A percentile compares a stretch with the other conserved stretches of the same genome.
Evolutionary conservation across 2,888 invertebrate genomes (phyloP).

Genomic region (Leptopterna dolabrata): DNA sequence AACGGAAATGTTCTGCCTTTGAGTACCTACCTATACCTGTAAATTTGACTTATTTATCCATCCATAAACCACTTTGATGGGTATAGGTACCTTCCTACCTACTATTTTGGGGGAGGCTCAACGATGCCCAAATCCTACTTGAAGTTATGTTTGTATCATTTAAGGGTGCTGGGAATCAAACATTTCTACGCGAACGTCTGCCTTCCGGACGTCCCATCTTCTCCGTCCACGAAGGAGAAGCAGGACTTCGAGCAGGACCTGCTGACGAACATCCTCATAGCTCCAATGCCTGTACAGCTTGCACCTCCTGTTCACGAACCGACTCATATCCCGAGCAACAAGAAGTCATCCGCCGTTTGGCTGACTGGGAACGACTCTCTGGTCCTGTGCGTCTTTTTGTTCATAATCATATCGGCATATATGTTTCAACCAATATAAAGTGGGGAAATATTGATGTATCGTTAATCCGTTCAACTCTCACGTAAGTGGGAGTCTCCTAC

Average conservation of each 20-base stretch:
- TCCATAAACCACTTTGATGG: too few species aligned
- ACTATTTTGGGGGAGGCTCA: too few species aligned
- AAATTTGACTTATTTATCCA: too few species aligned
- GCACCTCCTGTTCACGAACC: not conserved
- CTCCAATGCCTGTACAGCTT: not conserved
- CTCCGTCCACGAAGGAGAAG: not conserved
- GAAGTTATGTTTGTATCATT: too few species aligned
- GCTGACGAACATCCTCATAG: not conserved
- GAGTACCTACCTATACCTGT: too few species aligned
- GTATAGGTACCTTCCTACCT: too few species aligned
- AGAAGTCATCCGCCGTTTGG: not conserved
- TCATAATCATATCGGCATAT: not conserved
- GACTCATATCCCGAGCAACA: not conserved
- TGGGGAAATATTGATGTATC: not conserved
- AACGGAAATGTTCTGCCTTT: too few species aligned
- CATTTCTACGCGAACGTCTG: not conserved
- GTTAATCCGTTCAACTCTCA: too few species aligned
- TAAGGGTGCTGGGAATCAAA: not conserved
- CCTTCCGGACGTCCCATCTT: not conserved
- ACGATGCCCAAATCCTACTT: too few species aligned
- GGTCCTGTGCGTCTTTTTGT: not conserved
- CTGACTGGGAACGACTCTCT: not conserved
- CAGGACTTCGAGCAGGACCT: not conserved
- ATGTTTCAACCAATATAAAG: not conserved
- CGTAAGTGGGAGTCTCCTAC: too few species aligned